phyloP scores from a whole-genome alignment of 2,888 invertebrate species.

The Oxycera nigricornis region DNA sequence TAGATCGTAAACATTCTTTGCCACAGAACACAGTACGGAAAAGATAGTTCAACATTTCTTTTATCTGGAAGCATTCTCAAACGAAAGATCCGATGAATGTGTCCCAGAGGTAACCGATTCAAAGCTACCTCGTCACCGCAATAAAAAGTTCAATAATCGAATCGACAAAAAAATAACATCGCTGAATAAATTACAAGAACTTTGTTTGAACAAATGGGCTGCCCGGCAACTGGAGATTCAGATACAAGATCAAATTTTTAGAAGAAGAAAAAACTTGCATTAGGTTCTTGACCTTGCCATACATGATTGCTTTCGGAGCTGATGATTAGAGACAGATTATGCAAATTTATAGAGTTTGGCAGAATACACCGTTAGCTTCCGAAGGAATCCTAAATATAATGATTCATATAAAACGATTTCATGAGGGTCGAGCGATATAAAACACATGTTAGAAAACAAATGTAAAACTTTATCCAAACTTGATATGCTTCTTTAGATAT shows the following conservation, averaged over 20 bases:
- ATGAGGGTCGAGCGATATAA: too few species aligned
- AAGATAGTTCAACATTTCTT: constrained; percentile 1
- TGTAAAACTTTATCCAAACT: too few species aligned
- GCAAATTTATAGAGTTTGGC: too few species aligned
- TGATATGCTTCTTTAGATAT: too few species aligned
- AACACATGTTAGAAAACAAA: too few species aligned
- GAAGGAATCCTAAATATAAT: too few species aligned
- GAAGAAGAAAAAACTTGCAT: background rate
- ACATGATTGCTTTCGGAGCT: constrained; percentile 7
- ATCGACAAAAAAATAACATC: constrained; percentile 6
- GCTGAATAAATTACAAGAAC: constrained; percentile 15
- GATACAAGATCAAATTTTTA: background rate
- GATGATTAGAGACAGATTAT: background rate
- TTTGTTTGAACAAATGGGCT: background rate
- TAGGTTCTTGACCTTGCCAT: constrained; percentile 22
- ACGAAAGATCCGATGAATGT: background rate
- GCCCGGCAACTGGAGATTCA: background rate
- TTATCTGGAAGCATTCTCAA: background rate
- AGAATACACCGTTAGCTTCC: too few species aligned
- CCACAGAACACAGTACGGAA: too few species aligned
- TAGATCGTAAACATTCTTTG: too few species aligned
- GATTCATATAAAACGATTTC: too few species aligned
- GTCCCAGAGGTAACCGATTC: background rate
- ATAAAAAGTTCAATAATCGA: constrained; percentile 33
- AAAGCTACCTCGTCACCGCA: background rate